Conservation (phyloP, 2,113 vertebrate genomes). For the Burhinus bistriatus region DNA sequence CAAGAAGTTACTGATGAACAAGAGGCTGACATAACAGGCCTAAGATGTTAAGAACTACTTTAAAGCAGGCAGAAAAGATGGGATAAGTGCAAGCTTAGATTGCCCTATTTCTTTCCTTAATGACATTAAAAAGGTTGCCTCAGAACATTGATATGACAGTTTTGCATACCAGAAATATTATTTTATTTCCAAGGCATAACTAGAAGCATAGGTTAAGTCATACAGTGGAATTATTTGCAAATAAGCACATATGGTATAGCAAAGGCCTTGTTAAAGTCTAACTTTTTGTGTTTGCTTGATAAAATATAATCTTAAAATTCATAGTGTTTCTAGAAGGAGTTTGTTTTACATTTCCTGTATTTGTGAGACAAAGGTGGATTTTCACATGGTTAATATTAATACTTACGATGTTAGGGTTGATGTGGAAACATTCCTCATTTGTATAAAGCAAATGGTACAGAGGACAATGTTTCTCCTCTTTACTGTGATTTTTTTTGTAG, state of each 20-base stretch:
- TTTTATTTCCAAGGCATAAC: background rate
- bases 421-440: background rate
- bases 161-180: background rate
- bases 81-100: background rate
- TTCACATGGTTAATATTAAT: background rate
- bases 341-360: background rate
- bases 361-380: background rate
- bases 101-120: background rate
- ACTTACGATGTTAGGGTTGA: background rate
- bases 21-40: background rate
- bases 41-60: background rate
- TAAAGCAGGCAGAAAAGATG: background rate
- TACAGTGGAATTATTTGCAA: background rate
- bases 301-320: background rate
- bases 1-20: background rate
- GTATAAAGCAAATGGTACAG: background rate
- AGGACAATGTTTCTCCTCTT: fast-evolving
- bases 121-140: background rate
- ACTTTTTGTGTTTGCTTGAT: background rate
- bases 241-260: background rate
- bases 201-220: background rate
- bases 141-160: background rate
- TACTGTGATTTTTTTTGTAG: background rate
- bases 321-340: background rate
- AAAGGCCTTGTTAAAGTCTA: background rate